Evolutionary conservation across 2,888 invertebrate species (phyloP).

Genomic region (Acleris cristana): DNA sequence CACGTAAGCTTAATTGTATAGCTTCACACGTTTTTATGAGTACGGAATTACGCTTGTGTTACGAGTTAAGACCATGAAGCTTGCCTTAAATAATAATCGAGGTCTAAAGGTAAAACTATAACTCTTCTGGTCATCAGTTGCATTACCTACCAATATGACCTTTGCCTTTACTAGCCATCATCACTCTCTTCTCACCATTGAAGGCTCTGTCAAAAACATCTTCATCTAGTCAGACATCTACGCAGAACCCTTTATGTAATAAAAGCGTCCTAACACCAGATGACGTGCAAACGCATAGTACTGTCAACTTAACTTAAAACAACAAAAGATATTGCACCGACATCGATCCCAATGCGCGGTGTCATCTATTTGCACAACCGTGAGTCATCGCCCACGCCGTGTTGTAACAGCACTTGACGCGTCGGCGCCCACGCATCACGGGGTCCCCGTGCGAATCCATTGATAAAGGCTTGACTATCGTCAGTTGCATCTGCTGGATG

Average conservation of each 20-base stretch:
- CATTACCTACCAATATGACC: too few relatives aligned
- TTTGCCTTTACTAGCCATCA: too few relatives aligned
- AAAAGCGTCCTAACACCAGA: neutral
- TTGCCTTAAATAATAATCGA: too few relatives aligned
- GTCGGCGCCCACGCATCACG: conserved; percentile 59
- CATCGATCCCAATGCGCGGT: conserved; percentile 16
- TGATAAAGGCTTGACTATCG: conserved; percentile 9
- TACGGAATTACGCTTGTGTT: too few relatives aligned
- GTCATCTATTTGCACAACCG: conserved; percentile 46
- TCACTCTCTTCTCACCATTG: too few relatives aligned
- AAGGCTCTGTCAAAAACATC: too few relatives aligned
- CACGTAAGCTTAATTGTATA: too few relatives aligned
- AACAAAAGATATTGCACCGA: conserved; percentile 3
- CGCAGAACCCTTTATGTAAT: neutral
- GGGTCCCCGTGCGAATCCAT: conserved; percentile 27
- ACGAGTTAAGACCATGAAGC: too few relatives aligned
- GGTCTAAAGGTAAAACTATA: too few relatives aligned
- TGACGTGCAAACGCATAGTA: neutral
- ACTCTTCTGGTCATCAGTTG: too few relatives aligned
- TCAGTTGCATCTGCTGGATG: conserved; percentile 1
- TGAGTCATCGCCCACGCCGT: conserved; percentile 46
- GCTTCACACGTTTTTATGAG: too few relatives aligned
- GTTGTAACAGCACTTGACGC: conserved; percentile 64
- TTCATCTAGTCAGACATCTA: too few relatives aligned
- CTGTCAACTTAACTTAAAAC: conserved; percentile 7